Evolutionary conservation across 2,888 invertebrate genomes (phyloP).

Genomic region (Habroteleia sp.): DNA sequence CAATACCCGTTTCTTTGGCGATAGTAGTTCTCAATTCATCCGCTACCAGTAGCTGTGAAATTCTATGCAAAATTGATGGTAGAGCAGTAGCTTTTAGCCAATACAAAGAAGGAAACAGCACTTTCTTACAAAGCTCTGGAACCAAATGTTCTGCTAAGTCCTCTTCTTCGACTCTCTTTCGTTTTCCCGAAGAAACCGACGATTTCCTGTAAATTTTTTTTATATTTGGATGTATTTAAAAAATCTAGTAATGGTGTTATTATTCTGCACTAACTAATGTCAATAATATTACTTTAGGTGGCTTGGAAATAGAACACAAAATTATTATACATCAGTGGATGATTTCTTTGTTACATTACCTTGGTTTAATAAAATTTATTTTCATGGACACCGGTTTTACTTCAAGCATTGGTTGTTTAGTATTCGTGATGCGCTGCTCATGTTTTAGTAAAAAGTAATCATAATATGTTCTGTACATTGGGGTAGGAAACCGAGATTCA

Average conservation of each 20-base stretch:
- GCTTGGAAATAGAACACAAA: too few species aligned
- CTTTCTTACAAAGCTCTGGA: constrained; percentile 92
- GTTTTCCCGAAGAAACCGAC: constrained; percentile 62
- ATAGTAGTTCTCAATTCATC: constrained; percentile 86
- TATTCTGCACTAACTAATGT: too few species aligned
- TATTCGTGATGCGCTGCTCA: constrained; percentile 84
- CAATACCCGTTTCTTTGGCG: constrained; percentile 78
- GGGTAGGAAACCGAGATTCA: constrained; percentile 85
- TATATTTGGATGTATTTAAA: too few species aligned
- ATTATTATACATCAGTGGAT: too few species aligned
- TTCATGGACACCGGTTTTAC: constrained; percentile 86
- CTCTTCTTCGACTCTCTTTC: constrained; percentile 81
- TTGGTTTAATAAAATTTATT: constrained; percentile 85
- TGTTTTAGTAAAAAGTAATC: constrained; percentile 91
- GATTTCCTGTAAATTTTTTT: too few species aligned
- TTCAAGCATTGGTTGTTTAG: constrained; percentile 89
- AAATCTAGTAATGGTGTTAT: too few species aligned
- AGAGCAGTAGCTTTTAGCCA: constrained; percentile 93
- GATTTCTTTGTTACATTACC: too few species aligned
- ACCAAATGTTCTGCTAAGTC: constrained; percentile 87
- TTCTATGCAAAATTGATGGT: constrained; percentile 92
- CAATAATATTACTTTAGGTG: too few species aligned
- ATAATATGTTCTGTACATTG: constrained; percentile 84
- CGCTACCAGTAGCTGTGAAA: constrained; percentile 86
- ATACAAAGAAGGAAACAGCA: constrained; percentile 87